These are phyloP conservation scores for Diprion similis DNA, from an alignment of 1,140 invertebrate species.

Conservation along the genomic window DNA sequence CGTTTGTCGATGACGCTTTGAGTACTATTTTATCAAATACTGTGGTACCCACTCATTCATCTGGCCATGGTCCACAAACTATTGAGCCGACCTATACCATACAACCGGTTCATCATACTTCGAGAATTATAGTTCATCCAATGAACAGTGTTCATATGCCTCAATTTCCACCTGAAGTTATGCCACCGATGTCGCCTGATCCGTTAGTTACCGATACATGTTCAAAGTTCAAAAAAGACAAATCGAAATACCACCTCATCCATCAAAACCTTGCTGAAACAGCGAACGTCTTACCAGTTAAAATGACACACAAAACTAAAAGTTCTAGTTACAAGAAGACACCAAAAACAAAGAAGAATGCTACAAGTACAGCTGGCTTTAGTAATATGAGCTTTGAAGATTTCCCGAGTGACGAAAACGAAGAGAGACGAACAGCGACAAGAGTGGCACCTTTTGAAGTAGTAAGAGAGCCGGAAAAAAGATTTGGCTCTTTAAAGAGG, in stretches of 20 bases:
- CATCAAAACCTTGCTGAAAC: slow-evolving; percentile 51
- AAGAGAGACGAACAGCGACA: slow-evolving; percentile 46
- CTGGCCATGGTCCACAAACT: slow-evolving; percentile 20
- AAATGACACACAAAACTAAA: slow-evolving; percentile 44
- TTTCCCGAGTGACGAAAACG: slow-evolving; percentile 73
- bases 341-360: slow-evolving; percentile 45
- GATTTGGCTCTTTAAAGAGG: slow-evolving; percentile 69
- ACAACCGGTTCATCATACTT: slow-evolving; percentile 34
- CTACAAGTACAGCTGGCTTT: slow-evolving; percentile 63
- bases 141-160: slow-evolving; percentile 42
- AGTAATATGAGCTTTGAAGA: slow-evolving; percentile 84
- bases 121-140: slow-evolving; percentile 39
- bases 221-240: slow-evolving; percentile 58
- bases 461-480: slow-evolving; percentile 69
- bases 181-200: slow-evolving; percentile 51
- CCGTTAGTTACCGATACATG: slow-evolving; percentile 42
- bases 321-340: slow-evolving; percentile 44
- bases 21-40: slow-evolving; percentile 40
- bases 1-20: slow-evolving; percentile 39
- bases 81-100: slow-evolving; percentile 27
- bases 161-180: slow-evolving; percentile 34
- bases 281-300: slow-evolving; percentile 42
- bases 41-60: slow-evolving; percentile 24
- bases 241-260: slow-evolving; percentile 64
- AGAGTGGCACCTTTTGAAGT: slow-evolving; percentile 71